Evolutionary conservation across 1,140 invertebrate species (phyloP).

Genomic region (Bombus confusus): DNA sequence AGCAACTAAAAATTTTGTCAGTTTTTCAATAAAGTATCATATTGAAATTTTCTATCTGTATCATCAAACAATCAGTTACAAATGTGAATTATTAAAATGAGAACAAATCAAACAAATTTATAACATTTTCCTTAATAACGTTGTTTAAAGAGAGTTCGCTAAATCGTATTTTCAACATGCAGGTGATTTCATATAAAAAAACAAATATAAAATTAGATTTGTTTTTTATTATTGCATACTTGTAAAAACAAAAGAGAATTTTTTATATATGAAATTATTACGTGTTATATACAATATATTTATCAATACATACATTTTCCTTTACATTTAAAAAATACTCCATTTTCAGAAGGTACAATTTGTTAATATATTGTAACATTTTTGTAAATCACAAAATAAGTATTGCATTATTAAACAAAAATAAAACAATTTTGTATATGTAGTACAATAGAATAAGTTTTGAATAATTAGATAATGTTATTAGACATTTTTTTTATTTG

Average conservation of each 20-base stretch:
- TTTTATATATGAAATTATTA: not conserved
- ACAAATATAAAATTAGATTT: not conserved
- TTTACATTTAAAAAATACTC: not conserved
- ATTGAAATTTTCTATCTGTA: not conserved
- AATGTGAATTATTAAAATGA: not conserved
- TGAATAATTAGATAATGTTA: not conserved
- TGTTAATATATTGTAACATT: not conserved
- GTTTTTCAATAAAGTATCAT: not conserved
- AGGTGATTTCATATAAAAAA: not conserved
- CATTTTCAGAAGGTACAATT: not conserved
- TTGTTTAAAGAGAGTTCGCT: not conserved
- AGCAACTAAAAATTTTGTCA: not conserved
- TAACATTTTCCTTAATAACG: not conserved
- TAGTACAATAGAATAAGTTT: not conserved
- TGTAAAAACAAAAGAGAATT: not conserved
- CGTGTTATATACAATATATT: conserved; percentile 13
- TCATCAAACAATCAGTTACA: conserved; percentile 5
- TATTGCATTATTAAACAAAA: not conserved
- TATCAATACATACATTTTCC: not conserved
- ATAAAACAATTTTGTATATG: not conserved
- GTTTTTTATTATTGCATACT: not conserved
- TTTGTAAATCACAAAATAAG: not conserved
- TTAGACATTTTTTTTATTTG: not conserved
- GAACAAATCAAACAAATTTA: not conserved
- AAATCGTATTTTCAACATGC: conserved; percentile 6